Base-by-base conservation (phyloP, 2,888 invertebrate species). In the Tipula vernalis region DNA sequence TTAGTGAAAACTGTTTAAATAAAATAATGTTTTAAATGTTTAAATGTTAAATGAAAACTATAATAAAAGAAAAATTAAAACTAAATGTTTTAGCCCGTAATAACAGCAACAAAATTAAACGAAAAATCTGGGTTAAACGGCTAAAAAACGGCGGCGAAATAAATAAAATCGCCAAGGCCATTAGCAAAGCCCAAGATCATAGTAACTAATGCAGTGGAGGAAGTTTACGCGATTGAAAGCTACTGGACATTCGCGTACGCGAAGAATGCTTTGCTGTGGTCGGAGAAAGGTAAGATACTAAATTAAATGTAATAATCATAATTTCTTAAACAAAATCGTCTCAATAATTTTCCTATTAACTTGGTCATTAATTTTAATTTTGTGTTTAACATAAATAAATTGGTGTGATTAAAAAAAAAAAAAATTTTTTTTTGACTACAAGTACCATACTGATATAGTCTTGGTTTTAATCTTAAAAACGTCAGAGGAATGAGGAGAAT, bases 201-300 rank as follows among this genome's bases (percentile, higher is more conserved):
- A 71, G 85, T 84, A 84, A 88, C 88, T 88, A 91, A 96, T 95
- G 96, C 96, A 96, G 95, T 95, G 95, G 95, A 94, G 95, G 93
- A 95, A 95, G 94, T 94, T 95, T 92, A 94, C 95, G 93, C 95
- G 95, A 94, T 94, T 94, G 93, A 94, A 94, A 93, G 93, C 94
- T 93, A 94, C 94, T 93, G 93, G 93, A 92, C 94, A 95, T 94
- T 95, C 95, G 94, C 95, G 95, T 94, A 93, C 93, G 93, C 93
- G 94, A 93, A 95, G 95, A 94, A 97, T 97, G 97, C 96, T 97
- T 94, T 97, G 97, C 95, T 97, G 97, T 95, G 97, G 97, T 94
- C 96, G 97, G 93, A 96, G 96, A 94, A 97, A 97, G 96, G 97
- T 97, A 93, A 94, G 18, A 36, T 83, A 42, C 15, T 39, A 39